Percentiles rank a stretch among this genome's conserved stretches.
Conservation (phyloP, 2,888 invertebrate species). For the Caenorhabditis imperialis region DNA sequence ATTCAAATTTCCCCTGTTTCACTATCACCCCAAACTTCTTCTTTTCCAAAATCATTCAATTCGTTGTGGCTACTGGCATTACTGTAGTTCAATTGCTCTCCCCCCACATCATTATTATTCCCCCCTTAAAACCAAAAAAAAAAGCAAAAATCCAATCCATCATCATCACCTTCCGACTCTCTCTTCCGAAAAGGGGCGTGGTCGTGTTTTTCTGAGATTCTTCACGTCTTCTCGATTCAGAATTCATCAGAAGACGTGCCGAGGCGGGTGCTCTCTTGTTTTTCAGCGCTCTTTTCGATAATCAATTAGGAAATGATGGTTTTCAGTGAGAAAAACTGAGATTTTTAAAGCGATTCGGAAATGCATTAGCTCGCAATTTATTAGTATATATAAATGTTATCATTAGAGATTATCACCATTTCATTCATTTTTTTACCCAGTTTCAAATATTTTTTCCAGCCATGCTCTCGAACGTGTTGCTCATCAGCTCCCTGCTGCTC, state of each 20-base stretch:
- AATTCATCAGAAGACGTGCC: too few species aligned
- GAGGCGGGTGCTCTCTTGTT: conserved; percentile 25
- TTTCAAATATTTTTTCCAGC: background rate
- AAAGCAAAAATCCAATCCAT: background rate
- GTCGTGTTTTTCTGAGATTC: too few species aligned
- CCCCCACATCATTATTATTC: too few species aligned
- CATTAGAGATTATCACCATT: too few species aligned
- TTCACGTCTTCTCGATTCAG: too few species aligned
- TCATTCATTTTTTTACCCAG: background rate
- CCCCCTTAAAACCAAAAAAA: conserved; percentile 8
- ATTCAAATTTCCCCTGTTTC: conserved; percentile 1
- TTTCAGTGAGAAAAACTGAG: conserved; percentile 2
- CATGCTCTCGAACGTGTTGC: conserved; percentile 43
- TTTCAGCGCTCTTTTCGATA: background rate
- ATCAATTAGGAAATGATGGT: conserved; percentile 28
- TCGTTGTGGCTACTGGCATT: too few species aligned
- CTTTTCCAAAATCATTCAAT: too few species aligned
- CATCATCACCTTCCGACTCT: conserved; percentile 49
- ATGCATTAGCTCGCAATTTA: conserved; percentile 30
- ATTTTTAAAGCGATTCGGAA: conserved; percentile 11
- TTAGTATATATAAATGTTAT: too few species aligned
- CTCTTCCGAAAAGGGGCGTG: too few species aligned
- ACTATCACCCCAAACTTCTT: too few species aligned
- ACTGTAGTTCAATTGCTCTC: too few species aligned
- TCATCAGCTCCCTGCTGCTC: conserved; percentile 12